Conservation (phyloP, 2,888 invertebrate species). For the Apamea epomidion region DNA sequence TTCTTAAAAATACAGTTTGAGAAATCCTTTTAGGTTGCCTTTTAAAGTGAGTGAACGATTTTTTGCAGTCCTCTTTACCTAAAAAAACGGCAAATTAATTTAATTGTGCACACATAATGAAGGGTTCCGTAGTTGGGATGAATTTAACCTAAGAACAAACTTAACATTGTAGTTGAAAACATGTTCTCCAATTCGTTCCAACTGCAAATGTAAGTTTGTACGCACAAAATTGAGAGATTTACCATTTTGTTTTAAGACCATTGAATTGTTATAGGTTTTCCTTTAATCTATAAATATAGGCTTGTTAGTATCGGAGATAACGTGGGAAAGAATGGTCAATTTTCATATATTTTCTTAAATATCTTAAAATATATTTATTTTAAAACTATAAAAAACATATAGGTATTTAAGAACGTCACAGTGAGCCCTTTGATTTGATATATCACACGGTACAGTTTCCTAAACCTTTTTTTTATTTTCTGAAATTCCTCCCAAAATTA, state of each 20-base stretch:
- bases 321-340: neutral
- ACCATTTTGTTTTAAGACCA: neutral
- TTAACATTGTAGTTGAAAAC: neutral
- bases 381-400: neutral
- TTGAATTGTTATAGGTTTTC: neutral
- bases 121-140: too few relatives aligned
- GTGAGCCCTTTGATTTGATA: too few relatives aligned
- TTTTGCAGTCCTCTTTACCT: neutral
- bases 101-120: neutral
- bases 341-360: neutral
- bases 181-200: neutral
- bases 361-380: neutral
- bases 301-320: neutral
- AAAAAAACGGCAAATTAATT: neutral
- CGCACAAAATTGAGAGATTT: neutral
- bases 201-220: neutral
- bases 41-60: slow-evolving; percentile 21
- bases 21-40: slow-evolving; percentile 46
- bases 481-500: too few relatives aligned
- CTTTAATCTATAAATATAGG: neutral
- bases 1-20: slow-evolving; percentile 71
- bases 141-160: neutral
- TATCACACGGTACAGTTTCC: too few relatives aligned
- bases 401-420: too few relatives aligned
- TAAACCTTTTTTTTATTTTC: too few relatives aligned